Conservation (phyloP, 35 echinoderm and acorn worm genomes). For the Apostichopus californicus region DNA sequence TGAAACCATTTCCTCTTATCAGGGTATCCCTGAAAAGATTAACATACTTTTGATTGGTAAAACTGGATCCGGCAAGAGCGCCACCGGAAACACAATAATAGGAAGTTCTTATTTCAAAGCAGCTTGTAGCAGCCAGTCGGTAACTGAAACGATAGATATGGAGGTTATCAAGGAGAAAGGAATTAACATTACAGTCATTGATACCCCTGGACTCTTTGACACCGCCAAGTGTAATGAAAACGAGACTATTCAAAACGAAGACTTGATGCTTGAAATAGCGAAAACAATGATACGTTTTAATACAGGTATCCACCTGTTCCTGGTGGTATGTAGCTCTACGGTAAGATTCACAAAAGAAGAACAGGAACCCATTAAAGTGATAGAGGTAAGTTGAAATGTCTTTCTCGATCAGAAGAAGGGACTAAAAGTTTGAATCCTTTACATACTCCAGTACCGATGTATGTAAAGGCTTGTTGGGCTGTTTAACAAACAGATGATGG, state of each 20-base stretch:
- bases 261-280: no score
- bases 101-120: not conserved
- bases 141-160: not conserved
- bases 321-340: not conserved
- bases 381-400: not conserved
- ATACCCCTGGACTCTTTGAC: not conserved
- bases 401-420: no score
- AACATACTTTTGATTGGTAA: slow-evolving; percentile 20
- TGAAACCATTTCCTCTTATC: not conserved
- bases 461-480: no score
- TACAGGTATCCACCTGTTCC: slow-evolving; percentile 26
- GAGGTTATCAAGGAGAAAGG: not conserved
- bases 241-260: not conserved
- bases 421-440: no score
- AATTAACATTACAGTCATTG: not conserved
- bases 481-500: no score
- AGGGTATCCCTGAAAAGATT: not conserved
- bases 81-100: not conserved
- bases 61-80: not conserved
- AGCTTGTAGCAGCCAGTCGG: not conserved
- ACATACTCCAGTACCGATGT: no score
- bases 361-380: not conserved
- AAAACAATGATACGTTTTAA: not conserved
- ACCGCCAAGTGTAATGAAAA: not conserved
- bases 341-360: not conserved